Percentiles rank a stretch among this genome's conserved stretches.
phyloP scores from a whole-genome alignment of 2,888 invertebrate genomes.

The Euproctis similis region DNA sequence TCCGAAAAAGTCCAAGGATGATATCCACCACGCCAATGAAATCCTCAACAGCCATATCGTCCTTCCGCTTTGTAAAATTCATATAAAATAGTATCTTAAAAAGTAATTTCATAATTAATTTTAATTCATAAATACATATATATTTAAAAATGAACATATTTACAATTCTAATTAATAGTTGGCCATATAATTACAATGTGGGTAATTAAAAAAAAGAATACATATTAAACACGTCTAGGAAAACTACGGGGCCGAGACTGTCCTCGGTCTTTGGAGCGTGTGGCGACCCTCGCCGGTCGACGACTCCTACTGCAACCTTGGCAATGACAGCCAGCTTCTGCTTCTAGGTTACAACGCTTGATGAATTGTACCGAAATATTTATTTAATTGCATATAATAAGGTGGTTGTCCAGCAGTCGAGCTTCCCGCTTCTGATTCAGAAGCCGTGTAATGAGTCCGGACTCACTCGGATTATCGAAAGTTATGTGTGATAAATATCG shows the following conservation, averaged over 20 bases:
- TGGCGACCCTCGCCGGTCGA: slow-evolving; percentile 46
- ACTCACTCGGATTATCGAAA: no score
- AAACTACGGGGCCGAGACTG: slow-evolving; percentile 1
- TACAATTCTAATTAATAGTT: slow-evolving; percentile 1
- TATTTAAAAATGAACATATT: slow-evolving; percentile 1
- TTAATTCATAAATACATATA: no score
- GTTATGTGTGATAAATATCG: no score
- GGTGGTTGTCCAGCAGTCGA: no score
- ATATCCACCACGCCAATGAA: no score
- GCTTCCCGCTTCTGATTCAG: no score
- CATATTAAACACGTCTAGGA: neutral
- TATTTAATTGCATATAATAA: no score
- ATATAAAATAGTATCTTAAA: neutral
- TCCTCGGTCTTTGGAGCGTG: slow-evolving; percentile 16
- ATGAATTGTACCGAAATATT: no score
- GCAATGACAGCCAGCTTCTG: slow-evolving; percentile 46
- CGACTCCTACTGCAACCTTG: slow-evolving; percentile 44
- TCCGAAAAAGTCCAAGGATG: no score
- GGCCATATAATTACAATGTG: neutral
- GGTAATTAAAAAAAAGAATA: slow-evolving; percentile 1
- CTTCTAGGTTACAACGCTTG: no score
- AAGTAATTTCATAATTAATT: slow-evolving; percentile 1
- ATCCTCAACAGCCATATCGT: no score
- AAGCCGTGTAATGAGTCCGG: no score
- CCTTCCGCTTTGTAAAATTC: neutral